Evolutionary conservation across 2,888 invertebrate species (phyloP).

Genomic region (Idaea dimidiata): DNA sequence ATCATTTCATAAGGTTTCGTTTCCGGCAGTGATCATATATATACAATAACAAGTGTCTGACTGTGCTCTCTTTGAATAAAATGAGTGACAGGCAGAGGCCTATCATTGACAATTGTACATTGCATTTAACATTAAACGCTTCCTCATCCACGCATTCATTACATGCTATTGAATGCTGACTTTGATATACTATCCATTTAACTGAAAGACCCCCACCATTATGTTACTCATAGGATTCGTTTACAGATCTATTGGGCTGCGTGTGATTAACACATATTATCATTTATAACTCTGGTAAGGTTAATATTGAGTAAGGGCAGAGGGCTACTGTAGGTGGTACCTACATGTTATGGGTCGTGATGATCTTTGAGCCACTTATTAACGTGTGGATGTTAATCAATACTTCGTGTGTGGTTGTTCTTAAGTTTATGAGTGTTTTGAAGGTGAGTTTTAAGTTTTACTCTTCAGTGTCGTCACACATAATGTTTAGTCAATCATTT

Average conservation of each 20-base stretch:
- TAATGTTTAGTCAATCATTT: neutral
- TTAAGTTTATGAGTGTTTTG: neutral
- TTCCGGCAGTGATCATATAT: neutral
- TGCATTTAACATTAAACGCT: slow-evolving; percentile 39
- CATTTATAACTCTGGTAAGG: slow-evolving; percentile 18
- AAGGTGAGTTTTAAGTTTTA: neutral
- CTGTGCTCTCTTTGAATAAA: neutral
- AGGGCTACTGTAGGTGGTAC: neutral
- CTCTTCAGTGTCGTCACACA: neutral
- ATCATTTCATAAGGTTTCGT: neutral
- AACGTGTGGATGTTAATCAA: neutral
- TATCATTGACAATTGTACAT: slow-evolving; percentile 14
- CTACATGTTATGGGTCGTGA: neutral
- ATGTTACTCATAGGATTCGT: slow-evolving; percentile 41
- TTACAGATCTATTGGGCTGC: slow-evolving; percentile 41
- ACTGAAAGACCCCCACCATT: slow-evolving; percentile 51
- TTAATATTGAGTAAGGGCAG: neutral
- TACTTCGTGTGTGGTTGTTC: slow-evolving; percentile 1
- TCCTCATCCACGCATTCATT: slow-evolving; percentile 58
- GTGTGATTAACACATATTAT: slow-evolving; percentile 46
- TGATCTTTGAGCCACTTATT: neutral
- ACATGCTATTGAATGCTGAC: slow-evolving; percentile 59
- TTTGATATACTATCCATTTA: slow-evolving; percentile 61
- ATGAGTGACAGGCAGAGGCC: slow-evolving; percentile 1
- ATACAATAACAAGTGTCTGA: neutral